Base-by-base conservation (phyloP, 2,888 invertebrate genomes). In the Drosophila robusta region DNA sequence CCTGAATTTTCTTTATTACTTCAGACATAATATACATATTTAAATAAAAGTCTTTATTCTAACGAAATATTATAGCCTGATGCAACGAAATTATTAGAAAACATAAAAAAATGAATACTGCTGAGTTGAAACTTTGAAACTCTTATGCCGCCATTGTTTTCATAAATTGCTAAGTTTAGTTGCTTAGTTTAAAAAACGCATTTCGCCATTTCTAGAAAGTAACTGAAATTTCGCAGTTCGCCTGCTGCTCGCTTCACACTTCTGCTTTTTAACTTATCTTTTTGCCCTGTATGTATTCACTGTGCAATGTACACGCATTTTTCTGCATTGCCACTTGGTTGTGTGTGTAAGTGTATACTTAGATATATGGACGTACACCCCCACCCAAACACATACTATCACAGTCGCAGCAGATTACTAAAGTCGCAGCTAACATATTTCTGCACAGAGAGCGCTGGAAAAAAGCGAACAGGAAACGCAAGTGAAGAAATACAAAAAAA, bases 391-490 rank as follows among this genome's bases (percentile, higher is more conserved):
- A 46, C 24, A 22, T 32, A 64, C 52, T 57, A 63, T 36, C 47
- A 34, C 58, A 64, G 63, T 52, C 71, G 69, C 54, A 66, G 68
- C 73, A 82, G 87, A 85, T 85, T 85, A 87, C 87, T 64, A 78
- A 85, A 85, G 87, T 80, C 76, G 85, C 68, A 76, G 74, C 74
- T 72, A 85, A 87, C 86, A 85, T 85, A 87, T 87, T 85, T 78
- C 55, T 58, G 50, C 58, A 69, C 70, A 68, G 51, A 61, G 64
- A 36, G 45, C 50, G 51, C 54, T 22, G 58, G 61, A 68, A 61
- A 65, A 65, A 58, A 29, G 14, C 60, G 49, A 55, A 69, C 60
- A 26, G 76, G 64, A 78, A 85, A 71, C 68, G 78, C 80, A 75
- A 71, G 67, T 70, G 73, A 47, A 56, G 65, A 78, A 77, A 71